phyloP scores from a whole-genome alignment of 2,797 vertebrate genomes.

The Trichosurus vulpecula region DNA sequence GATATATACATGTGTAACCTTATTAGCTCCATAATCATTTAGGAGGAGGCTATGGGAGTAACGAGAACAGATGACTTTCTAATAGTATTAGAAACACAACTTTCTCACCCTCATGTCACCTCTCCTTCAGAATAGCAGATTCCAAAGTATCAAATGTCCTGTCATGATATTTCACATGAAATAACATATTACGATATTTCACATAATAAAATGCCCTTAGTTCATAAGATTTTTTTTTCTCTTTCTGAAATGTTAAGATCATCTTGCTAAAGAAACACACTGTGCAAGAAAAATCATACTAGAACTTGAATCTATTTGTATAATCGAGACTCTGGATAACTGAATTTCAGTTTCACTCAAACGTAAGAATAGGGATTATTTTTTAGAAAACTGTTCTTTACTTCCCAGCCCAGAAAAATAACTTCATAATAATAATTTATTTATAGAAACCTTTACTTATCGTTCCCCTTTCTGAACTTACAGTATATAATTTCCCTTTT shows the following conservation, averaged over 20 bases:
- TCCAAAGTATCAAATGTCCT: background rate
- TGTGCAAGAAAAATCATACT: background rate
- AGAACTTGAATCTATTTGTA: background rate
- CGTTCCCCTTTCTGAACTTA: background rate
- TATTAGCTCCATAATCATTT: background rate
- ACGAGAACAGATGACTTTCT: background rate
- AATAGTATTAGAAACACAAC: background rate
- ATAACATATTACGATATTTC: background rate
- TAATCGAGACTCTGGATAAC: background rate
- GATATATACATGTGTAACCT: background rate
- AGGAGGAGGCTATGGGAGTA: background rate
- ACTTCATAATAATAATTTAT: background rate
- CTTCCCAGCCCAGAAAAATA: background rate
- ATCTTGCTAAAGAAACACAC: background rate
- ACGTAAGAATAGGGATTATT: no score
- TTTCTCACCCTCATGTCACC: background rate
- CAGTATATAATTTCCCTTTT: background rate
- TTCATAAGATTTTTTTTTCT: no score
- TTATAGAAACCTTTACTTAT: background rate
- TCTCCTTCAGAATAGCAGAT: background rate
- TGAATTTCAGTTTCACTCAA: background rate
- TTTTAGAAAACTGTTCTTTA: background rate
- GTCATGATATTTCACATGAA: background rate
- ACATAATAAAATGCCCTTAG: background rate
- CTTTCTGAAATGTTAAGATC: background rate